Percentiles rank a stretch among this genome's conserved stretches.
Conservation (phyloP, 2,888 invertebrate genomes). For the Himalopsyche tibetana region DNA sequence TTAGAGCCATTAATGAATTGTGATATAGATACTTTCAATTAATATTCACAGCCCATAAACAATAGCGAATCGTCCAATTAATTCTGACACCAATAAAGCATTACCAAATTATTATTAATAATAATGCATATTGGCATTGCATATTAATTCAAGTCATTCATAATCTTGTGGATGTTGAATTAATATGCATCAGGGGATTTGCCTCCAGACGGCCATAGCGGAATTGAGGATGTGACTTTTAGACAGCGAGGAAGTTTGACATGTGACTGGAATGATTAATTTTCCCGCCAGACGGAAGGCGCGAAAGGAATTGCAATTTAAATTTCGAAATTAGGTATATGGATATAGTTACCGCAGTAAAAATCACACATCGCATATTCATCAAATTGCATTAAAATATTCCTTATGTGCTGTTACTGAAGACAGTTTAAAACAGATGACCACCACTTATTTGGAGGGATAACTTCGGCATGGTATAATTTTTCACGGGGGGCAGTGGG, state of each 20-base stretch:
- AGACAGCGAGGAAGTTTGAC: conserved; percentile 3
- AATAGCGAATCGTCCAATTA: background rate
- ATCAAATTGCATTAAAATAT: too few species aligned
- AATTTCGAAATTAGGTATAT: too few species aligned
- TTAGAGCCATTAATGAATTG: too few species aligned
- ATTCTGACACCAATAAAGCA: background rate
- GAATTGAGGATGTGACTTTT: conserved; percentile 14
- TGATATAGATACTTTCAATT: too few species aligned
- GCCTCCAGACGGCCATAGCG: conserved; percentile 15
- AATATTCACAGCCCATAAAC: background rate
- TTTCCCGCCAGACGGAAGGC: background rate
- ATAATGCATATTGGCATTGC: background rate
- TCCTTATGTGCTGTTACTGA: too few species aligned
- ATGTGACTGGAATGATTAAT: conserved; percentile 8
- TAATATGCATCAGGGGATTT: background rate
- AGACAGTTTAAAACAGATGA: too few species aligned
- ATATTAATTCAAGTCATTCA: background rate
- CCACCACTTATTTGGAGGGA: too few species aligned
- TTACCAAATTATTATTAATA: background rate
- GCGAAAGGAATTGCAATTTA: background rate
- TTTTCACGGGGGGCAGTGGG: too few species aligned
- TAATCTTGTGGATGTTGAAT: background rate
- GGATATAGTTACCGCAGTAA: too few species aligned
- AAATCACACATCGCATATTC: too few species aligned
- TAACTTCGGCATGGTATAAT: too few species aligned